These are phyloP conservation scores for Hipposideros larvatus DNA, from an alignment of 2,797 vertebrate species.

Conservation along the genomic window DNA sequence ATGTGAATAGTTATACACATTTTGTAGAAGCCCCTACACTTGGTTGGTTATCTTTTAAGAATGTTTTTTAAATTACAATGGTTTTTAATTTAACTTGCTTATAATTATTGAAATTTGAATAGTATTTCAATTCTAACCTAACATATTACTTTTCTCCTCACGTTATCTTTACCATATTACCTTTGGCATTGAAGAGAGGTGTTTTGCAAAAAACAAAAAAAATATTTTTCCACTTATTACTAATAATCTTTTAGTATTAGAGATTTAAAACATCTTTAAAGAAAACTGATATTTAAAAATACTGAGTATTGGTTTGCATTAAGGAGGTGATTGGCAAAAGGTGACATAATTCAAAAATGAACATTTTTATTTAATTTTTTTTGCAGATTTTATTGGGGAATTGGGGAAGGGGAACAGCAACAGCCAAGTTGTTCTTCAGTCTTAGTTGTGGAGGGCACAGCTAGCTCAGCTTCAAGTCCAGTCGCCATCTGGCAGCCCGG, in stretches of 20 bases:
- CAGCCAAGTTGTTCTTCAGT: no score
- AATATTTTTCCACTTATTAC: neutral
- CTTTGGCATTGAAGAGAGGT: constrained; percentile 20
- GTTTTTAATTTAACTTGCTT: constrained; percentile 56
- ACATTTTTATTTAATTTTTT: neutral
- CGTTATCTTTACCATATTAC: neutral
- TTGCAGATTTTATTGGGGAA: no score
- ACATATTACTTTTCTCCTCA: constrained; percentile 45
- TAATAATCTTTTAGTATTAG: constrained; percentile 5
- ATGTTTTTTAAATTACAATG: constrained; percentile 39
- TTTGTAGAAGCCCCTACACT: neutral
- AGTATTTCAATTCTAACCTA: constrained; percentile 5
- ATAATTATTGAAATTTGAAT: constrained; percentile 34
- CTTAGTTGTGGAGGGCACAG: no score
- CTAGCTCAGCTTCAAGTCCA: no score
- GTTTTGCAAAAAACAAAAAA: neutral
- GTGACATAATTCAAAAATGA: constrained; percentile 34
- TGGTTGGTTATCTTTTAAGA: constrained; percentile 13
- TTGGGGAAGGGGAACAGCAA: no score
- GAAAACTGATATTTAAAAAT: constrained; percentile 26
- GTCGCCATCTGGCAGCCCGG: no score
- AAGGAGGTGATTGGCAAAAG: constrained; percentile 42
- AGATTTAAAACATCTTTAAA: constrained; percentile 57
- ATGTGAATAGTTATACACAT: neutral
- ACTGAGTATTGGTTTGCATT: neutral